Evolutionary conservation across 2,797 vertebrate genomes (phyloP), one percentile per base, ranked within the genome.

Genomic region (Poecilia velifera): DNA sequence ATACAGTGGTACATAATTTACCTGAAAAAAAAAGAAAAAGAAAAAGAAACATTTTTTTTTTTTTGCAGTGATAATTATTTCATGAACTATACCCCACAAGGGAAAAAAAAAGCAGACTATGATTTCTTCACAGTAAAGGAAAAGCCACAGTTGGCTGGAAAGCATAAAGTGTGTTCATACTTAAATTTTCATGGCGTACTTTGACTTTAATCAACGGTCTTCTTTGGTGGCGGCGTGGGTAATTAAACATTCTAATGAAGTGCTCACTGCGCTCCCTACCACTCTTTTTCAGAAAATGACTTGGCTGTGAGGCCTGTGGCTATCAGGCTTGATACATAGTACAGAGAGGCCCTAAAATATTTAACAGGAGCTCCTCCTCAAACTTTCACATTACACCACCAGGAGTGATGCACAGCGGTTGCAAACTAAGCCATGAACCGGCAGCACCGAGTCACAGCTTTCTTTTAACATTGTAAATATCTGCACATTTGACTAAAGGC

Each of bases 241-340:
- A 95, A 96, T 96, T 96, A 96, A 92, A 93, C 94, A 95, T 94
- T 95, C 92, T 95, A 96, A 96, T 95, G 93, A 96, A 93, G 94
- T 85, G 85, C 90, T 93, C 88, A 91, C 91, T 86, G 80, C 86
- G 83, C 93, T 90, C 94, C 94, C 93, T 90, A 91, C 86, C 90
- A 87, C 89, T 89, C 90, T 85, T 85, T 57, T 87, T 90, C 94
- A 95, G 95, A 95, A 95, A 96, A 95, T 95, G 94, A 94, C 94
- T 91, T 82, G 87, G 85, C 91, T 93, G 91, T 89, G 81, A 89
- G 90, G 91, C 85, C 88, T 41, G 83, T 92, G 90, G 92, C 91
- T 91, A 88, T 94, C 91, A 95, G 88, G 75, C 89, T 88, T 94
- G 95, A 95, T 90, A 89, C 93, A 94, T 95, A 93, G 92, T 90